Evolutionary conservation across 2,113 vertebrate genomes (phyloP).

Genomic region (Odontesthes bonariensis): DNA sequence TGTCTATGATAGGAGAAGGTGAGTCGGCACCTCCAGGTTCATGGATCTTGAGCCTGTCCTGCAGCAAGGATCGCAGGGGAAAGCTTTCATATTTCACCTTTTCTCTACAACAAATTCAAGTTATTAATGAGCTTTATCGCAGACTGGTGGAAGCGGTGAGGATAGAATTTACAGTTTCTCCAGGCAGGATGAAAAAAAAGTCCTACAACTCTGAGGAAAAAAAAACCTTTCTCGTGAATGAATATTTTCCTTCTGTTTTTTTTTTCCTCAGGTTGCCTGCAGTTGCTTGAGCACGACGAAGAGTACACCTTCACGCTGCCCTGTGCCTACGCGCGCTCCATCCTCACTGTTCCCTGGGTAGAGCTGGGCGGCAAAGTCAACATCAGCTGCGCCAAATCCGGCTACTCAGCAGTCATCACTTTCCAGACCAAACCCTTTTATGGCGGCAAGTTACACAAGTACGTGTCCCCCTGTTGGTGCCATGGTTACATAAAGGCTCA

Average conservation of each 20-base stretch:
- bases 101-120: not conserved
- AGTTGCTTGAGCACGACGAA: constrained; percentile 92
- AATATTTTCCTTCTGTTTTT: not conserved
- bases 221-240: not conserved
- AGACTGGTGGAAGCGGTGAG: too few relatives aligned
- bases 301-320: constrained; percentile 96
- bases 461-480: constrained; percentile 20
- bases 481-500: too few relatives aligned
- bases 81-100: too few relatives aligned
- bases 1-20: constrained; percentile 98
- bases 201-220: not conserved
- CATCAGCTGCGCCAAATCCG: constrained; percentile 92
- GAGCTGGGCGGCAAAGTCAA: constrained; percentile 97
- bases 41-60: too few relatives aligned
- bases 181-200: not conserved
- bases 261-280: constrained; percentile 85
- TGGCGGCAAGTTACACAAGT: constrained; percentile 96
- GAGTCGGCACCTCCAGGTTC: constrained; percentile 30
- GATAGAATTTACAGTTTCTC: not conserved
- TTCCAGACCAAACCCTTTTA: constrained; percentile 99
- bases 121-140: not conserved
- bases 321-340: constrained; percentile 95
- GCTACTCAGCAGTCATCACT: constrained; percentile 95
- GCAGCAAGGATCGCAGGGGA: not conserved
- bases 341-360: constrained; percentile 98